phyloP scores from a whole-genome alignment of 2,888 invertebrate species.

The Lagria hirta region DNA sequence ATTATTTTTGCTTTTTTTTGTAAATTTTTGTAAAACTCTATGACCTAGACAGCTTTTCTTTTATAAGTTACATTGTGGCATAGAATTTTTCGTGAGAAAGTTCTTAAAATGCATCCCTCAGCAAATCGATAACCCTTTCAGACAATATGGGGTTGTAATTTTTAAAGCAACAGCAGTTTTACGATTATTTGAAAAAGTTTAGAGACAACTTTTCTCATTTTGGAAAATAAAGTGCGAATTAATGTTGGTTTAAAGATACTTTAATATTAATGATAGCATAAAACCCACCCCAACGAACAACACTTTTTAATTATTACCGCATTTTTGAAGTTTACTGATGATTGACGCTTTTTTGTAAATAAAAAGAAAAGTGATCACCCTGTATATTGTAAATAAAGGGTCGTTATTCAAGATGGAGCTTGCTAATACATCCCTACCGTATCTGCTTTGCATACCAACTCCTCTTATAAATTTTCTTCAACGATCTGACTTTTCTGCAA shows the following conservation, averaged over 20 bases:
- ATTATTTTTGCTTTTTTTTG: too few species aligned
- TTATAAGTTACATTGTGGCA: too few species aligned
- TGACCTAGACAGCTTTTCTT: too few species aligned
- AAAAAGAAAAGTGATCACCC: constrained; percentile 19
- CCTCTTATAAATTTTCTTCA: constrained; percentile 29
- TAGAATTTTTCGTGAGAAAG: too few species aligned
- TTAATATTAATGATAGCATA: constrained; percentile 18
- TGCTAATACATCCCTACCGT: constrained; percentile 31
- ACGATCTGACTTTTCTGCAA: constrained; percentile 27
- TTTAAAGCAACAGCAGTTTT: constrained; percentile 11
- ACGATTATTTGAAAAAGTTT: constrained; percentile 14
- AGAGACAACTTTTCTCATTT: constrained; percentile 15
- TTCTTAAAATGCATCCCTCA: too few species aligned
- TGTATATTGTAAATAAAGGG: constrained; percentile 21
- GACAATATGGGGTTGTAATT: constrained; percentile 5
- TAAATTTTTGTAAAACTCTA: too few species aligned
- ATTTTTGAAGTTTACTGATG: constrained; percentile 2
- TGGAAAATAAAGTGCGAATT: constrained; percentile 18
- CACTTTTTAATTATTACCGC: constrained; percentile 14
- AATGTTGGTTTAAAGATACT: constrained; percentile 8
- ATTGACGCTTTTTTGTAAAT: constrained; percentile 5
- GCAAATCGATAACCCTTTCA: constrained; percentile 3
- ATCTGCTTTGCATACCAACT: constrained; percentile 33
- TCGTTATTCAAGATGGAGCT: constrained; percentile 33
- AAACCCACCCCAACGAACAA: constrained; percentile 6